phyloP scores from a whole-genome alignment of 2,888 invertebrate species.

The Catocala nupta region DNA sequence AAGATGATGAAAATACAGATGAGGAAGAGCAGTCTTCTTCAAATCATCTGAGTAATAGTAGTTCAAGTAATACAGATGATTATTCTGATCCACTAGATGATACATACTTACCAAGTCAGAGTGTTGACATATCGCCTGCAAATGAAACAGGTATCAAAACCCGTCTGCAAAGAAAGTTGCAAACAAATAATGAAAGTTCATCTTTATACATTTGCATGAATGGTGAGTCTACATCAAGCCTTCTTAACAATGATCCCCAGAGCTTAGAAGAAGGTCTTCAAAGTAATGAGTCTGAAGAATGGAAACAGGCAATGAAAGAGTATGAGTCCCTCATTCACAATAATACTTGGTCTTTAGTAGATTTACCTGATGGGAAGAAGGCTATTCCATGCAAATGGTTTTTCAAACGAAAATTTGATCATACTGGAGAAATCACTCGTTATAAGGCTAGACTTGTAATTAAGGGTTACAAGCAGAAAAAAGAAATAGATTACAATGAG shows the following conservation, averaged over 20 bases:
- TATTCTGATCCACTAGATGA: not conserved
- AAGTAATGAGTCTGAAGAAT: slow-evolving; percentile 2
- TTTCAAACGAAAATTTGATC: not conserved
- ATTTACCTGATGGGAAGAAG: not conserved
- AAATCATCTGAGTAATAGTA: too few species aligned
- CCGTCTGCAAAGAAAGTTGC: not conserved
- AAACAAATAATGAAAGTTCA: not conserved
- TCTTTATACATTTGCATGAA: slow-evolving; percentile 3
- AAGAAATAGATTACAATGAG: slow-evolving; percentile 11
- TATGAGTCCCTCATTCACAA: slow-evolving; percentile 6
- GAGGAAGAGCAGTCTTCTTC: too few species aligned
- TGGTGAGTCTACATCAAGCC: slow-evolving; percentile 3
- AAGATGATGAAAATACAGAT: too few species aligned
- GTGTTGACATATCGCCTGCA: not conserved
- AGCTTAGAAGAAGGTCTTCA: slow-evolving; percentile 4
- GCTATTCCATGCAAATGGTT: slow-evolving; percentile 7
- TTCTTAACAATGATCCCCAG: slow-evolving; percentile 6
- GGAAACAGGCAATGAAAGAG: slow-evolving; percentile 10
- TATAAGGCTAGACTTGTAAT: slow-evolving; percentile 12
- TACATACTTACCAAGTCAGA: slow-evolving; percentile 3
- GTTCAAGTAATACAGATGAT: not conserved
- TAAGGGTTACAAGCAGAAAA: slow-evolving; percentile 7
- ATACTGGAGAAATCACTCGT: not conserved
- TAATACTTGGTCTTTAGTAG: slow-evolving; percentile 8
- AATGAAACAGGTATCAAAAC: not conserved